Conservation (phyloP, 1,140 invertebrate genomes). For the Aphelenchoides besseyi region DNA sequence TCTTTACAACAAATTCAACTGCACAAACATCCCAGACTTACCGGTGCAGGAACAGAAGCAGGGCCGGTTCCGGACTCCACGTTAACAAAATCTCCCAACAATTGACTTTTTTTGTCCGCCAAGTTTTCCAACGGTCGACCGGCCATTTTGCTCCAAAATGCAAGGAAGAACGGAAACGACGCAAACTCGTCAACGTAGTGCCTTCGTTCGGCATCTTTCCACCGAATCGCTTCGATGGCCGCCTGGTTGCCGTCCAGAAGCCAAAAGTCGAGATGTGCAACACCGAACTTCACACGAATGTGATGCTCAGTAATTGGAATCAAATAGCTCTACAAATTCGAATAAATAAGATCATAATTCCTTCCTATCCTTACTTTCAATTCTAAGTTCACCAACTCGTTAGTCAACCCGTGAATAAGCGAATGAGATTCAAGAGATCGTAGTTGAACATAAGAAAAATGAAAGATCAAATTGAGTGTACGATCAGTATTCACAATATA, state of each 20-base stretch:
- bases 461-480: background rate
- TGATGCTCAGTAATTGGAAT: background rate
- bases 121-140: background rate
- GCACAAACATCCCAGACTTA: too few relatives aligned
- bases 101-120: background rate
- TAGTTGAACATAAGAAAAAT: constrained; percentile 5
- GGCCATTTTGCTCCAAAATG: background rate
- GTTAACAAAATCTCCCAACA: too few relatives aligned
- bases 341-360: too few relatives aligned
- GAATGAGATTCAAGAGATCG: background rate
- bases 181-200: background rate
- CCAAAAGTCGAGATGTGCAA: background rate
- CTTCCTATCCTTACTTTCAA: too few relatives aligned
- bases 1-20: too few relatives aligned
- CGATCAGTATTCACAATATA: constrained; percentile 18
- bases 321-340: background rate
- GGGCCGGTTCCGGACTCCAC: too few relatives aligned
- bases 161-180: background rate
- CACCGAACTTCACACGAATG: background rate
- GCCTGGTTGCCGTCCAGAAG: background rate
- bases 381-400: background rate
- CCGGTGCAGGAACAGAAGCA: too few relatives aligned
- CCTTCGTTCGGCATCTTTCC: background rate
- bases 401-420: background rate
- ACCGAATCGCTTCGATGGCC: background rate